A percentile compares a stretch with the other conserved stretches of the same genome.
These are phyloP conservation scores for Eretmocerus hayati DNA, from an alignment of 2,888 invertebrate genomes.

Conservation along the genomic window DNA sequence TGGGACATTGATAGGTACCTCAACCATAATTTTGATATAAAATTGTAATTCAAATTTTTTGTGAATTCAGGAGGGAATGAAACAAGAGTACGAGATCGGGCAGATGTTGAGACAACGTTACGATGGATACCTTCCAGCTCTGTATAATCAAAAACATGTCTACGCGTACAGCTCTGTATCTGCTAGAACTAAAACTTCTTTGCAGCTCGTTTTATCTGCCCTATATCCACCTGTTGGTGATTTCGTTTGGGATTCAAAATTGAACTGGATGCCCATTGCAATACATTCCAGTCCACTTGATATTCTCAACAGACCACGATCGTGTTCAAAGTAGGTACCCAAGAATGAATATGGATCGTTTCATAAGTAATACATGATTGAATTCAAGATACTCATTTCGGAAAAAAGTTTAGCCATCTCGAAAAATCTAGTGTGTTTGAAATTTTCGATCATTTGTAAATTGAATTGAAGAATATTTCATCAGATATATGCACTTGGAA, in stretches of 20 bases:
- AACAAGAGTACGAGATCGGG: conserved; percentile 29
- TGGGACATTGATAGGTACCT: no score
- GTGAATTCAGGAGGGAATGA: conserved; percentile 28
- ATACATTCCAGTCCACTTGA: conserved; percentile 28
- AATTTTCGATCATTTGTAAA: no score
- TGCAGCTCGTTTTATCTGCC: conserved; percentile 29
- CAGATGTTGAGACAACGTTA: conserved; percentile 27
- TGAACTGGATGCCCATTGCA: conserved; percentile 29
- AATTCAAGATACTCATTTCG: no score
- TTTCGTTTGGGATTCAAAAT: conserved; percentile 25
- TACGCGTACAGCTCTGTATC: conserved; percentile 26
- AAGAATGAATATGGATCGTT: no score
- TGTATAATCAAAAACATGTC: conserved; percentile 24
- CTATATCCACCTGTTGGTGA: conserved; percentile 24
- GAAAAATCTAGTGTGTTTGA: no score
- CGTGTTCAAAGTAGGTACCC: conserved; percentile 24
- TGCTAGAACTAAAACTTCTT: conserved; percentile 30
- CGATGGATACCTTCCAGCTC: conserved; percentile 24
- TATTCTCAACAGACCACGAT: conserved; percentile 21
- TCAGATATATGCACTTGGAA: no score
- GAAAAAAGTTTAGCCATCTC: no score
- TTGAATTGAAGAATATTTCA: no score
- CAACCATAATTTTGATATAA: no score
- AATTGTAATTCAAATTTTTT: not conserved
- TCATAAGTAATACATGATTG: no score